Conservation (phyloP, 2,797 vertebrate genomes). For the Perodicticus potto region DNA sequence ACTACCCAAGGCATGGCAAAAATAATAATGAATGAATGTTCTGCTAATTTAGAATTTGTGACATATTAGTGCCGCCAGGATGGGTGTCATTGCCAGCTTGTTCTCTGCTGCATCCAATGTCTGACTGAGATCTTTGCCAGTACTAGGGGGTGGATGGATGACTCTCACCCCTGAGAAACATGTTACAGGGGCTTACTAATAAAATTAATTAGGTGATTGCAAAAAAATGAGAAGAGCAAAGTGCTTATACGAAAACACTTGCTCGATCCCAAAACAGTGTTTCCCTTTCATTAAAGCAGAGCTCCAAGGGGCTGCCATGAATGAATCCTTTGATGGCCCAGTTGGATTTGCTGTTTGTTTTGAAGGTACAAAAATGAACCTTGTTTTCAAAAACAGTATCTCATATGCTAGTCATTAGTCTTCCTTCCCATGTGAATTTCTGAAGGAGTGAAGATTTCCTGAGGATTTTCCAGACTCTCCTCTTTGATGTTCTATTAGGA, state of each 20-base stretch:
- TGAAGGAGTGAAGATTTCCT: background rate
- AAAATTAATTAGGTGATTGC: conserved; percentile 41
- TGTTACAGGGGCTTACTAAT: background rate
- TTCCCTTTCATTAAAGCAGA: conserved; percentile 24
- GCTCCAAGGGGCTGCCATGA: background rate
- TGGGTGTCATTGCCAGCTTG: background rate
- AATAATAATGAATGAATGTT: background rate
- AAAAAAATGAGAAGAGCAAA: background rate
- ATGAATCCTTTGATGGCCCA: background rate
- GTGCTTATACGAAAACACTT: background rate
- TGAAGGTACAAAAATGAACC: background rate
- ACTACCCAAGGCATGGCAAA: background rate
- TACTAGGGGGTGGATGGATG: background rate
- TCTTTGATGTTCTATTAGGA: background rate
- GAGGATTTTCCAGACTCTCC: background rate
- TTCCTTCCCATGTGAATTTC: conserved; percentile 16
- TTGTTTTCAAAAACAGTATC: background rate
- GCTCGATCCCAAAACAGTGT: background rate
- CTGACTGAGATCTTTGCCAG: background rate
- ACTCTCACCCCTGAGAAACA: background rate
- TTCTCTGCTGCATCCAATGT: background rate
- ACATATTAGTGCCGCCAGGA: background rate
- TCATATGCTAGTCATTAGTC: background rate
- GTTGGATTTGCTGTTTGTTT: background rate
- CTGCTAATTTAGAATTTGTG: background rate